Evolutionary conservation across 2,888 invertebrate genomes (phyloP).

Genomic region (Aleiodes alternator): DNA sequence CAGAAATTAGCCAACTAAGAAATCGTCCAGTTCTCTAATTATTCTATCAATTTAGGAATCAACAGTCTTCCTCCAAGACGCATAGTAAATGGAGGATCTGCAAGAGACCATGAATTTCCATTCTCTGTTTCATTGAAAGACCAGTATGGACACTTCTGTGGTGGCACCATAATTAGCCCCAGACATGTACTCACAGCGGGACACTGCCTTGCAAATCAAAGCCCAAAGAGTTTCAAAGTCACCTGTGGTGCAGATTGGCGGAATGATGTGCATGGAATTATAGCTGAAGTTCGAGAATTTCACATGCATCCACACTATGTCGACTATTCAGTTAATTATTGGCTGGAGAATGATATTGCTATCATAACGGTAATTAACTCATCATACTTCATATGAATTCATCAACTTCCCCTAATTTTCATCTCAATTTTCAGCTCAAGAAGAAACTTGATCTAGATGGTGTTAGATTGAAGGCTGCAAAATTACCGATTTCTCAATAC

Average conservation of each 20-base stretch:
- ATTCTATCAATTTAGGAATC: neutral
- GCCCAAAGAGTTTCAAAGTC: neutral
- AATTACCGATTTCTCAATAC: constrained; percentile 2
- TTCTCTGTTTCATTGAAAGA: constrained; percentile 4
- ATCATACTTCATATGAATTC: neutral
- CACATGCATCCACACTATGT: constrained; percentile 15
- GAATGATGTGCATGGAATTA: constrained; percentile 4
- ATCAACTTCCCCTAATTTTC: neutral
- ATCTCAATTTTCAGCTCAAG: neutral
- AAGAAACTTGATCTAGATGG: constrained; percentile 7
- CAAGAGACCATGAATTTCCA: constrained; percentile 1
- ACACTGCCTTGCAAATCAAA: neutral
- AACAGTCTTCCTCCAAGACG: neutral
- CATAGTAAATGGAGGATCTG: constrained; percentile 1
- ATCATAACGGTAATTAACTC: constrained; percentile 2
- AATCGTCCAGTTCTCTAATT: too few species aligned
- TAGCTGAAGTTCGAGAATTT: constrained; percentile 12
- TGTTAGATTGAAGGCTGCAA: neutral
- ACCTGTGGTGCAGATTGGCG: neutral
- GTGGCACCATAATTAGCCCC: neutral
- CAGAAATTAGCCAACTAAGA: too few species aligned
- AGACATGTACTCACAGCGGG: constrained; percentile 3
- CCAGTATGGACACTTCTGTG: constrained; percentile 10
- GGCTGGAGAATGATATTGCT: neutral
- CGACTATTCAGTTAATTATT: neutral